Conservation (phyloP, 2,888 invertebrate genomes). For the Calephelis perditalis region DNA sequence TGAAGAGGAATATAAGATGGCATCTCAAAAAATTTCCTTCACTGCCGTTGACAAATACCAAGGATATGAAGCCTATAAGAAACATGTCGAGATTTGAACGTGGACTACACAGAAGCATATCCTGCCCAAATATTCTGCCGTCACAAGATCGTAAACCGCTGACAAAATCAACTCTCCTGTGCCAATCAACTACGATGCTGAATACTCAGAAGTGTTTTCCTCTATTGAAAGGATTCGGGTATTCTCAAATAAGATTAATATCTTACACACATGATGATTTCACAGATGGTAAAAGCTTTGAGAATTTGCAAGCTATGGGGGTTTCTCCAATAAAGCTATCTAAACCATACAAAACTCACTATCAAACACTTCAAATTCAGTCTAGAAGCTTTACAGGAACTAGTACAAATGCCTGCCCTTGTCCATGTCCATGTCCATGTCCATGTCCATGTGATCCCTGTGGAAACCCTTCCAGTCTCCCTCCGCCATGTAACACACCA, state of each 20-base stretch:
- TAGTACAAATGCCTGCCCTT: constrained; percentile 33
- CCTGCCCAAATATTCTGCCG: background rate
- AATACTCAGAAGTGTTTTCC: background rate
- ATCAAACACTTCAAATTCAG: background rate
- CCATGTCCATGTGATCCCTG: constrained; percentile 39
- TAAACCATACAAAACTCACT: background rate
- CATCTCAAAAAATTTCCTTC: background rate
- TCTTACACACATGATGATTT: background rate
- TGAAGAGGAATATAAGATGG: background rate
- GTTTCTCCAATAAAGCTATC: background rate
- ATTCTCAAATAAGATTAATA: background rate
- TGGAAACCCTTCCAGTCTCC: constrained; percentile 44
- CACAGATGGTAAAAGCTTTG: background rate
- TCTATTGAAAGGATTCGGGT: background rate
- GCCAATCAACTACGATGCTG: background rate
- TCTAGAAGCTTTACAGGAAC: background rate
- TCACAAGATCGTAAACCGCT: background rate
- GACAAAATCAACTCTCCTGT: background rate
- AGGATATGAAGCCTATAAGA: background rate
- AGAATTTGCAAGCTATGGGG: background rate
- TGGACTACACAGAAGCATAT: background rate
- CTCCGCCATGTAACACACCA: constrained; percentile 53
- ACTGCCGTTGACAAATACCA: background rate
- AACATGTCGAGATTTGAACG: background rate
- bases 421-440: constrained; percentile 38